These are phyloP conservation scores for Incurvaria masculella DNA, from an alignment of 2,888 invertebrate genomes.

Conservation along the genomic window DNA sequence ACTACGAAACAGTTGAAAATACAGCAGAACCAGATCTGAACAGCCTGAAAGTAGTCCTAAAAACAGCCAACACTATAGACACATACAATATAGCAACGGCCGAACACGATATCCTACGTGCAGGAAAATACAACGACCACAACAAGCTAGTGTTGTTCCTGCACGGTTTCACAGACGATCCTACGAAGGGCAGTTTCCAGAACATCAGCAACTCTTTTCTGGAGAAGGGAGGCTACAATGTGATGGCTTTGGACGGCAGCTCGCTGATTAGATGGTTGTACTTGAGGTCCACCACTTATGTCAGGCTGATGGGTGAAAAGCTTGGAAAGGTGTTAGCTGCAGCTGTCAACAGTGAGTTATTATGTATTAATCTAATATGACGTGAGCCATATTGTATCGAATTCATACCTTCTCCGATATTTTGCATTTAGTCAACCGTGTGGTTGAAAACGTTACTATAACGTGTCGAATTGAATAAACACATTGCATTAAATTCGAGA, in stretches of 20 bases:
- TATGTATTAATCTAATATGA: background rate
- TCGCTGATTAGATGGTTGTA: constrained; percentile 38
- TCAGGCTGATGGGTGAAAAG: constrained; percentile 37
- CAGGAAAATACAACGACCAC: too few relatives aligned
- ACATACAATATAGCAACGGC: constrained; percentile 27
- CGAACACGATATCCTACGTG: constrained; percentile 20
- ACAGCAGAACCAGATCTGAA: too few relatives aligned
- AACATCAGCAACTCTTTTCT: background rate
- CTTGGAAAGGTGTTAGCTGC: constrained; percentile 31
- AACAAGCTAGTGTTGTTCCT: constrained; percentile 9
- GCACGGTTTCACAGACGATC: constrained; percentile 11
- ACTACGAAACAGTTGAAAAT: too few relatives aligned
- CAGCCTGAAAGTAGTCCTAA: too few relatives aligned
- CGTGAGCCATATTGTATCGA: too few relatives aligned
- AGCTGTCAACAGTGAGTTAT: constrained; percentile 29
- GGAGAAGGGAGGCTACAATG: constrained; percentile 26
- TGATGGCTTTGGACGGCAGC: constrained; percentile 43
- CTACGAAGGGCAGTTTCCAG: background rate
- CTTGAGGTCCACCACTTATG: constrained; percentile 35
- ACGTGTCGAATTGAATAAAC: too few relatives aligned
- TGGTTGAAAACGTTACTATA: too few relatives aligned
- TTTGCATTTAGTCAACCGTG: too few relatives aligned
- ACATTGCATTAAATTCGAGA: too few relatives aligned
- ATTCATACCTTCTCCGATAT: too few relatives aligned
- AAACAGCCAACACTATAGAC: too few relatives aligned